Evolutionary conservation across 37 sponge, comb jelly and placozoan genomes (phyloP).

Genomic region (Tethya wilhelma): DNA sequence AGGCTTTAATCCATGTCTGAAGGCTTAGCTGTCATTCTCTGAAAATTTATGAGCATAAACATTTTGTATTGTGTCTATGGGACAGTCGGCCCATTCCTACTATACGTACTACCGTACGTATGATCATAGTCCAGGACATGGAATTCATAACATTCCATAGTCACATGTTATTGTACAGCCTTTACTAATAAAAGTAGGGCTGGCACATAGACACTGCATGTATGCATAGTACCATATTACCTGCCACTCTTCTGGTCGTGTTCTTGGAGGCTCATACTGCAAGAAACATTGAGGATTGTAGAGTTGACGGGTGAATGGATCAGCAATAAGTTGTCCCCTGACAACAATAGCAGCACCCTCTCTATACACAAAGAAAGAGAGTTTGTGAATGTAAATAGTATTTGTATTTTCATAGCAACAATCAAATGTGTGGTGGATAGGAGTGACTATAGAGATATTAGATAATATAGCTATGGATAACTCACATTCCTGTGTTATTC

Average conservation of each 20-base stretch:
- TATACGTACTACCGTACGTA: too few species aligned
- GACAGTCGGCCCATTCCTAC: too few species aligned
- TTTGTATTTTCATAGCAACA: too few species aligned
- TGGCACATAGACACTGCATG: background rate
- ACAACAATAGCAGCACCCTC: constrained; percentile 48
- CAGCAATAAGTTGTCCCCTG: constrained; percentile 1
- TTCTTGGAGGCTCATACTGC: background rate
- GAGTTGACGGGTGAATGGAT: constrained; percentile 13
- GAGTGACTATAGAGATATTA: background rate
- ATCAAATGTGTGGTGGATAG: background rate
- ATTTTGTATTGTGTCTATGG: too few species aligned
- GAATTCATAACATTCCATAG: background rate
- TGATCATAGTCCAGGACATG: background rate
- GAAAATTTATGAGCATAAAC: too few species aligned
- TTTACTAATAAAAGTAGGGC: background rate
- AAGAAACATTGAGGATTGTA: constrained; percentile 57
- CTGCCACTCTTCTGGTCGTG: constrained; percentile 16
- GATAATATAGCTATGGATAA: background rate
- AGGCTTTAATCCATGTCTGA: too few species aligned
- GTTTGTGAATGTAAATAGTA: too few species aligned
- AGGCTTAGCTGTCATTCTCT: too few species aligned
- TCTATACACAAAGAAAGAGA: background rate
- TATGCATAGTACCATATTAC: too few species aligned
- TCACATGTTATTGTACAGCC: background rate
- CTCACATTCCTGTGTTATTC: constrained; percentile 55